Evolutionary conservation across 37 sponge, comb jelly and placozoan species (phyloP).

Genomic region (Hormiphora californensis): DNA sequence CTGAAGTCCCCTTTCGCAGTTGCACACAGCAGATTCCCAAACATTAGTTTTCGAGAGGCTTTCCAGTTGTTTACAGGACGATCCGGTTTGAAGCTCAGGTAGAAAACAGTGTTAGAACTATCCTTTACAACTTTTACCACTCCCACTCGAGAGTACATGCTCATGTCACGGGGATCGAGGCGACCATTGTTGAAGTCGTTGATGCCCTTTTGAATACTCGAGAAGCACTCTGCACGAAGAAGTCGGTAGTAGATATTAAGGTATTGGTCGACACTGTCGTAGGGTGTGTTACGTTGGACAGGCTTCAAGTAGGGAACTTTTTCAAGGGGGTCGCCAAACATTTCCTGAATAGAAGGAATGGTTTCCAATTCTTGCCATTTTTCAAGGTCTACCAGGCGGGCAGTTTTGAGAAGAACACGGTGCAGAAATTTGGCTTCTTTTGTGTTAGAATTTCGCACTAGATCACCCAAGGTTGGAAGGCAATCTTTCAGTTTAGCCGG

Average conservation of each 20-base stretch:
- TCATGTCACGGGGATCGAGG: constrained; percentile 55
- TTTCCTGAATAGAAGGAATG: too few species aligned
- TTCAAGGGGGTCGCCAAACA: too few species aligned
- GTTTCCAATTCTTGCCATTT: too few species aligned
- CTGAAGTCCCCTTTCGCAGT: background rate
- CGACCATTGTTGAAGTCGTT: background rate
- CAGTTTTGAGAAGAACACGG: too few species aligned
- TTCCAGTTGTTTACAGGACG: background rate
- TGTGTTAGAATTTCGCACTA: too few species aligned
- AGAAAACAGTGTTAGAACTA: background rate
- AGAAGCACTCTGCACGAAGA: constrained; percentile 51
- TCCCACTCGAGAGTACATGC: background rate
- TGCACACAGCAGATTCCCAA: constrained; percentile 56
- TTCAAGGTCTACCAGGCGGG: too few species aligned
- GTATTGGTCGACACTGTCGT: constrained; percentile 32
- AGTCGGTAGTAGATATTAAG: constrained; percentile 49
- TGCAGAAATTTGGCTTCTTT: too few species aligned
- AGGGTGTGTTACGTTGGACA: background rate
- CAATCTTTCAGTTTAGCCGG: too few species aligned
- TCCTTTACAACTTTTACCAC: background rate
- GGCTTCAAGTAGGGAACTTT: background rate
- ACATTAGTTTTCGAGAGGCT: constrained; percentile 23
- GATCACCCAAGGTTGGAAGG: too few species aligned
- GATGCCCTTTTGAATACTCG: constrained; percentile 16
- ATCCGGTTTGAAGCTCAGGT: background rate